Base-by-base conservation (phyloP, 2,888 invertebrate genomes). In the Argyresthia goedartella region DNA sequence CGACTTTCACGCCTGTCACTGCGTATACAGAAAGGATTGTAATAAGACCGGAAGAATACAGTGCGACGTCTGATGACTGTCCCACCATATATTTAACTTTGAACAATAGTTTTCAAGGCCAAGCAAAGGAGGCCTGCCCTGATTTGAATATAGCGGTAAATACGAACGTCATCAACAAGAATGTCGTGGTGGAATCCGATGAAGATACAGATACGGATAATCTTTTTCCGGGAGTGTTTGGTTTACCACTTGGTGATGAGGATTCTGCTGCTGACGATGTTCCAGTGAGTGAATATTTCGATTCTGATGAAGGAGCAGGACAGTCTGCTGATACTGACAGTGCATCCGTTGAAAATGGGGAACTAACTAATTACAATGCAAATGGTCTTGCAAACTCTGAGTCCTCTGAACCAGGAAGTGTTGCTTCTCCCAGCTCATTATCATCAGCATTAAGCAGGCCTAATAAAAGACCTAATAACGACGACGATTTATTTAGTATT, bases 141-240 rank as follows among this genome's bases (percentile, higher is more conserved):
- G 92, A 92, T 74, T 73, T 92, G 55, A 92, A 91, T 64, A 89
- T 92, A 53, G 89, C 91, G 13, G 89, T 92, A 1, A 92, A 92
- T 58, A 91, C 92, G 0, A 91, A 92, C 61, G 86, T 91, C 1
- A 79, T 91, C 43, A 91, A 90, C 59, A 89, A 88, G 55, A 89
- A 88, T 55, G 76, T 85, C 33, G 78, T 85, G 9, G 66, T 81
- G 34, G 88, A 87, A 59, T 73, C 85, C 0, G 81, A 84, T 7
- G 84, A 81, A 58, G 81, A 84, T 48, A 68, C 68, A 4, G 74
- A 69, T 41, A 53, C 64, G 7, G 74, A 76, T 6, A 66, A 61
- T 51, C 55, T 77, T 49, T 76, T 84, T 55, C 74, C 79, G 34
- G 76, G 67, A 42, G 64, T 66, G 1, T 81, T 86, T 55, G 82